These are phyloP conservation scores for Lycocerus yunnanus DNA, from an alignment of 2,888 invertebrate genomes.

Conservation along the genomic window DNA sequence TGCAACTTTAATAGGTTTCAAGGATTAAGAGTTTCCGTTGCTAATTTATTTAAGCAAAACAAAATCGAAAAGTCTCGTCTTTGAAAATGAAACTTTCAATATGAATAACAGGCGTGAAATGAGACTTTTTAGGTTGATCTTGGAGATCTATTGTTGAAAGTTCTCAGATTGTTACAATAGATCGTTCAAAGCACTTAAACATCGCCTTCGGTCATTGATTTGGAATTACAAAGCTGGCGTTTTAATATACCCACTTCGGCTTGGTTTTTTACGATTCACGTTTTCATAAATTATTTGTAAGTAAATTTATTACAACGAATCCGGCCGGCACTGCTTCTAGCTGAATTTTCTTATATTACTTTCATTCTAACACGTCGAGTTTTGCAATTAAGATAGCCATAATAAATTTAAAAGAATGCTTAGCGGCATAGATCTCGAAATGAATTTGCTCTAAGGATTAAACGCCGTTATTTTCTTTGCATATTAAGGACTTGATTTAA, in stretches of 20 bases:
- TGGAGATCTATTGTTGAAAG: conserved; percentile 32
- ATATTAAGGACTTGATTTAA: neutral
- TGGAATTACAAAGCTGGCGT: conserved; percentile 29
- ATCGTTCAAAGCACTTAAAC: conserved; percentile 33
- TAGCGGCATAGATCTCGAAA: neutral
- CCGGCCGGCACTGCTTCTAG: conserved; percentile 10
- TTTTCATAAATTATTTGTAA: conserved; percentile 25
- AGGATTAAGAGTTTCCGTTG: conserved; percentile 19
- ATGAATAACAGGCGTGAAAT: conserved; percentile 52
- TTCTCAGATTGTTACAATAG: conserved; percentile 33
- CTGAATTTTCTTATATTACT: conserved; percentile 12
- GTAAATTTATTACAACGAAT: conserved; percentile 18
- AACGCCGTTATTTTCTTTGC: neutral
- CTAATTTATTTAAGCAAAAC: conserved; percentile 35
- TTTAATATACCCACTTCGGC: conserved; percentile 18
- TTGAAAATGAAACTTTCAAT: conserved; percentile 45
- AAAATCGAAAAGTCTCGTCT: conserved; percentile 29
- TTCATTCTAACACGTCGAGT: conserved; percentile 19
- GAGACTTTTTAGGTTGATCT: conserved; percentile 44
- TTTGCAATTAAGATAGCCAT: conserved; percentile 32
- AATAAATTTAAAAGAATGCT: conserved; percentile 29
- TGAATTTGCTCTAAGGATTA: neutral
- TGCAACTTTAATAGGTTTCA: conserved; percentile 20
- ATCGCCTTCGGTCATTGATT: conserved; percentile 30
- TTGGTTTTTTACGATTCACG: conserved; percentile 22